Evolutionary conservation across 2,113 vertebrate genomes (phyloP), one percentile per base, ranked within the genome.

Genomic region (Sinocyclocheilus anshuiensis): DNA sequence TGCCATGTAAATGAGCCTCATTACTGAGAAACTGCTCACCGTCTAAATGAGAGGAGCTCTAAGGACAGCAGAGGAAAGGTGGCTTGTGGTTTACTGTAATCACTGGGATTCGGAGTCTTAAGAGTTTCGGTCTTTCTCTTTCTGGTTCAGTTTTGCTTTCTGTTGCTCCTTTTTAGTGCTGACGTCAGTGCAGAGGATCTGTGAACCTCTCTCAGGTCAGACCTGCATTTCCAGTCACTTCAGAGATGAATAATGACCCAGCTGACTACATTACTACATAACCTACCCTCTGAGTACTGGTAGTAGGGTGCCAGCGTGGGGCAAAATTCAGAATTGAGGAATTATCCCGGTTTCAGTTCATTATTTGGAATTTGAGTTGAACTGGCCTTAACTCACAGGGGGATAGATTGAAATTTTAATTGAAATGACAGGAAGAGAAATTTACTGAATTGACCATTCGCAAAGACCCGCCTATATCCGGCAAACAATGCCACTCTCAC

Each of bases 1-100:
- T 85, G 83, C 26, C 65, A 84, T 87, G 76, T 78, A 71, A 87
- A 87, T 87, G 69, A 45, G 36, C 79, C 75, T 77, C 86, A 87
- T 80, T 86, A 86, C 67, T 20, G 48, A 36, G 84, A 81, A 61
- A 77, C 75, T 84, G 67, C 69, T 75, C 45, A 50, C 42, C 0
- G 15, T 76, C 24, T 83, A 29, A 77, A 33, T 5, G 42, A 57
- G 42, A 10, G 42, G 69, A 53, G 81, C 11, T n/a, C 74, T 76
- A 48, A 55, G 48, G 75, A 77, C 75, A 77, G 75, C 45, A 33
- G 48, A 77, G 26, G 50, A 57, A 63, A 80, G 18, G 33, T 0
- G 2, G 9, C 33, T 6, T 80, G 29, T 79, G 77, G 36, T 33
- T 80, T 42, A 63, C 20, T 80, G 33, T 59, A 16, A 22, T 61